A percentile compares a stretch with the other conserved stretches of the same genome.
phyloP scores from a whole-genome alignment of 1,140 invertebrate species.

The Drosophila watanabei region DNA sequence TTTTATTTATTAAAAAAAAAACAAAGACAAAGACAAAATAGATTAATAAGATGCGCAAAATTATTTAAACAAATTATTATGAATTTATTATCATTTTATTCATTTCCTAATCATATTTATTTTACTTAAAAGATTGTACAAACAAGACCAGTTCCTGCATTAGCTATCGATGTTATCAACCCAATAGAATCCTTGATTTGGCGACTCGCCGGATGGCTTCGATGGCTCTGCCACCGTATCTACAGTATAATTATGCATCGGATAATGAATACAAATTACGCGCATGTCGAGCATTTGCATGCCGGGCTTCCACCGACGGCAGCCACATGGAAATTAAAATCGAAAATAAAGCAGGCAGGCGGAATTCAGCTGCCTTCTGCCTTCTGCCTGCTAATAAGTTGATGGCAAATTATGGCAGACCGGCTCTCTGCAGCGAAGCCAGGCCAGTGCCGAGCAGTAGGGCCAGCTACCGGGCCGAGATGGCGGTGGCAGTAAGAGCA shows the following conservation, averaged over 20 bases:
- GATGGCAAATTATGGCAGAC: slow-evolving; percentile 73
- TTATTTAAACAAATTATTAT: no score
- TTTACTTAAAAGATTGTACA: no score
- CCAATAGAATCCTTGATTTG: slow-evolving; percentile 9
- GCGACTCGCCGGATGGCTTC: slow-evolving; percentile 6
- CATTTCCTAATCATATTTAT: background rate
- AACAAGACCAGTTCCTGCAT: background rate
- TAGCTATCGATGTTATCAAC: background rate
- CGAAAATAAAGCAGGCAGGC: slow-evolving; percentile 70
- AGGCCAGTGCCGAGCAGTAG: background rate
- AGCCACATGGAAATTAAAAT: slow-evolving; percentile 76
- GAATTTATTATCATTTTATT: no score
- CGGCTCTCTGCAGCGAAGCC: slow-evolving; percentile 1
- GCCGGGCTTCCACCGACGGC: slow-evolving; percentile 33
- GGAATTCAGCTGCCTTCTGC: slow-evolving; percentile 44
- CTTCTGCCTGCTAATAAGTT: slow-evolving; percentile 64
- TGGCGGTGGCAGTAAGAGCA: slow-evolving; percentile 42
- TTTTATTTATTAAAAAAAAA: background rate
- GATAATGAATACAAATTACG: slow-evolving; percentile 83
- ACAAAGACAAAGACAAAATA: background rate
- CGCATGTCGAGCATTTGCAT: slow-evolving; percentile 68
- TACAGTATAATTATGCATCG: slow-evolving; percentile 76
- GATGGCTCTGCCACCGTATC: slow-evolving; percentile 12
- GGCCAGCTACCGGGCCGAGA: slow-evolving; percentile 20
- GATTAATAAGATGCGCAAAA: background rate